Conservation (phyloP, 64 coral and sea anemone genomes). For the Pachyseris speciosa region DNA sequence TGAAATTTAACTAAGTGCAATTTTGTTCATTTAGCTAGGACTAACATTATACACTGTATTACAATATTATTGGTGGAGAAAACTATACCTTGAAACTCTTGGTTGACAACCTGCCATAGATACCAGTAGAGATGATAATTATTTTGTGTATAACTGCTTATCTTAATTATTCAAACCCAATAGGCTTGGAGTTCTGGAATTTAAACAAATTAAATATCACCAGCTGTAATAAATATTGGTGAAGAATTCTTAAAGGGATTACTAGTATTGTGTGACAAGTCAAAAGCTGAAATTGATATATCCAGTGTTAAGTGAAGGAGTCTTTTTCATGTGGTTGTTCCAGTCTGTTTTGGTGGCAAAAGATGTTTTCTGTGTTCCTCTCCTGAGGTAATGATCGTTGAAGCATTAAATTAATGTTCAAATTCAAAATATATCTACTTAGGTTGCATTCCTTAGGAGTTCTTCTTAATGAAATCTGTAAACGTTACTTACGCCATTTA, state of each 20-base stretch:
- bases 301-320: not conserved
- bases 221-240: constrained; percentile 12
- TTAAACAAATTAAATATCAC: not conserved
- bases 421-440: not conserved
- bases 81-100: too few species aligned
- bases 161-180: not conserved
- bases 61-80: too few species aligned
- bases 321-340: not conserved
- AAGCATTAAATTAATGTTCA: constrained; percentile 5
- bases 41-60: too few species aligned
- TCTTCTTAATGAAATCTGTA: constrained; percentile 22
- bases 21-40: too few species aligned
- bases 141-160: constrained; percentile 10
- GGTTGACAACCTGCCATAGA: not conserved
- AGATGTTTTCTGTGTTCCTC: not conserved
- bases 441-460: constrained; percentile 6
- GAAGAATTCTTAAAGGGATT: not conserved
- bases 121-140: not conserved
- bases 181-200: constrained; percentile 5
- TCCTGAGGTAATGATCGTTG: not conserved
- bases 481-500: constrained; percentile 20
- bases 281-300: not conserved
- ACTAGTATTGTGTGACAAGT: not conserved
- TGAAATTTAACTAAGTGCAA: too few species aligned
- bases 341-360: not conserved